These are phyloP conservation scores for Myxocyprinus asiaticus DNA, from an alignment of 2,113 vertebrate genomes.

Conservation along the genomic window DNA sequence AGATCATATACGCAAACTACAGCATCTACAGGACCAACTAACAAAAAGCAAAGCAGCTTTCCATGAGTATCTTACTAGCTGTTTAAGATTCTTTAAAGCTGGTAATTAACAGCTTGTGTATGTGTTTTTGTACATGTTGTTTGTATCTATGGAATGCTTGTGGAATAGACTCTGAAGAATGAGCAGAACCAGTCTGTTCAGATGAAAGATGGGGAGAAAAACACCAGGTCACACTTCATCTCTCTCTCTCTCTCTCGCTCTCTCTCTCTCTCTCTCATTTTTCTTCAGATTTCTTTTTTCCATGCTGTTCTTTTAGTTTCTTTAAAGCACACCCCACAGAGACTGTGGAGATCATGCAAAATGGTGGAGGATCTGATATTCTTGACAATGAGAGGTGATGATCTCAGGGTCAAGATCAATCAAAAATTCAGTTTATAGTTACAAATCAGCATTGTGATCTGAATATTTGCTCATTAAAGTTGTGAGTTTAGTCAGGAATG, in stretches of 20 bases:
- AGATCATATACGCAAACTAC: too few relatives aligned
- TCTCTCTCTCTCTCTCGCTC: not conserved
- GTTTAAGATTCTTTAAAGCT: too few relatives aligned
- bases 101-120: not conserved
- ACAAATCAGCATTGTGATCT: not conserved
- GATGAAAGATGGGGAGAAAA: slow-evolving; percentile 57
- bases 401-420: not conserved
- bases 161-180: slow-evolving; percentile 55
- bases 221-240: slow-evolving; percentile 8
- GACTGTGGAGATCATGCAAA: too few relatives aligned
- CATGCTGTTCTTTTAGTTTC: too few relatives aligned
- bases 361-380: too few relatives aligned
- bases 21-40: too few relatives aligned
- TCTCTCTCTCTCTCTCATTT: slow-evolving; percentile 8
- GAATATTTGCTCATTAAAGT: not conserved
- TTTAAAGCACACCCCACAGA: too few relatives aligned
- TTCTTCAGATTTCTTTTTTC: too few relatives aligned
- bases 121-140: not conserved
- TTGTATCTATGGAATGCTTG: slow-evolving; percentile 65
- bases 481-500: not conserved
- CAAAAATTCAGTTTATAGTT: not conserved
- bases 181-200: slow-evolving; percentile 67
- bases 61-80: too few relatives aligned
- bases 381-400: not conserved
- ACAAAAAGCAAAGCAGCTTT: too few relatives aligned